Evolutionary conservation across 2,797 vertebrate genomes (phyloP).

Genomic region (Mormyrops attenuatus): DNA sequence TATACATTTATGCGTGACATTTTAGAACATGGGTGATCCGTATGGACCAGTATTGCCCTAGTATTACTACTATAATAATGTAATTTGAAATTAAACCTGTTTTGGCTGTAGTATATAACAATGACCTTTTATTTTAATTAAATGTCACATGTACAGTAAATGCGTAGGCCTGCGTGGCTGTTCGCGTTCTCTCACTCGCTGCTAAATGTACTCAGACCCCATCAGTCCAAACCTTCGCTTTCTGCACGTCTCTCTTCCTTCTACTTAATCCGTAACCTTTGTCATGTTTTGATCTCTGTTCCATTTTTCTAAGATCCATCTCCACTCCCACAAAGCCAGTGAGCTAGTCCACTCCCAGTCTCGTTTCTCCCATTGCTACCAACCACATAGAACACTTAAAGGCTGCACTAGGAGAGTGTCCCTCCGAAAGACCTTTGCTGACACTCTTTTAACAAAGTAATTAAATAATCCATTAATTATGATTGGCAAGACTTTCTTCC

Average conservation of each 20-base stretch:
- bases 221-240: background rate
- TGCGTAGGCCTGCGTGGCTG: background rate
- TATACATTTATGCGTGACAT: background rate
- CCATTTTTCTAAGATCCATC: background rate
- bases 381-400: background rate
- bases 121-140: background rate
- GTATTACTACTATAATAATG: background rate
- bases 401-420: background rate
- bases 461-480: constrained; percentile 7
- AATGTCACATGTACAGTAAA: background rate
- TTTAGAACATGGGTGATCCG: background rate
- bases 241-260: background rate
- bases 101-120: background rate
- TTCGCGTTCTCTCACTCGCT: background rate
- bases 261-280: background rate
- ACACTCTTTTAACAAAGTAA: background rate
- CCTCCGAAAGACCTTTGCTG: background rate
- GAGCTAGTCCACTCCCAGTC: background rate
- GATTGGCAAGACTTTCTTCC: constrained; percentile 10
- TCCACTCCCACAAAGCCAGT: background rate
- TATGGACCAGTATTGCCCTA: background rate
- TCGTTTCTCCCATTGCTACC: background rate
- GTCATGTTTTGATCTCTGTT: background rate
- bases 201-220: background rate
- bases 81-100: background rate